Conservation (phyloP, 2,797 vertebrate species). For the Sebastes alutus region DNA sequence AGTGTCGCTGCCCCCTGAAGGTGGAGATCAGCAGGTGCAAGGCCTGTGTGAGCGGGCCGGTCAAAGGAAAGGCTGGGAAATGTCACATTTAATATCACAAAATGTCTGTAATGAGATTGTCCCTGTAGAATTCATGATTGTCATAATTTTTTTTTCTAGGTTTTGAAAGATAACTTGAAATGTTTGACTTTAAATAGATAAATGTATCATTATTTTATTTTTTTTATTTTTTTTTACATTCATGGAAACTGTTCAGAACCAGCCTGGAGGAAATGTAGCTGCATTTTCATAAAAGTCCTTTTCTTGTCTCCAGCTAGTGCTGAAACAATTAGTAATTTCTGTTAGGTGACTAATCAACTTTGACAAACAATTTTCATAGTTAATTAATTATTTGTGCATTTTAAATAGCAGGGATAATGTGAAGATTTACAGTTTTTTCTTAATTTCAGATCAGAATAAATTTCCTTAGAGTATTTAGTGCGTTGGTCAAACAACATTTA, state of each 20-base stretch:
- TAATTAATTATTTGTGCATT: background rate
- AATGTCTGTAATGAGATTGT: background rate
- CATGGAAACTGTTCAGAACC: background rate
- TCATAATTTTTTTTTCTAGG: background rate
- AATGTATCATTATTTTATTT: background rate
- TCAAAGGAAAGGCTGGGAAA: background rate
- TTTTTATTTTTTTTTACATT: background rate
- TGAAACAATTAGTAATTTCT: background rate
- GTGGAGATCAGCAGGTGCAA: conserved; percentile 45
- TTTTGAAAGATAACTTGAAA: background rate
- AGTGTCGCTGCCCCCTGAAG: conserved; percentile 79
- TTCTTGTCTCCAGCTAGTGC: background rate
- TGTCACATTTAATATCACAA: background rate
- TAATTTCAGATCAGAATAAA: too few relatives aligned
- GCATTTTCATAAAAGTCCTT: background rate
- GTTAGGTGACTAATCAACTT: too few relatives aligned
- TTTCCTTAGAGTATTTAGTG: too few relatives aligned
- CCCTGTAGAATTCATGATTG: background rate
- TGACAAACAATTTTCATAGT: background rate
- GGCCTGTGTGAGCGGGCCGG: background rate
- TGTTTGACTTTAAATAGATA: background rate
- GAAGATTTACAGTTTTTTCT: too few relatives aligned
- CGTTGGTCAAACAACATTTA: too few relatives aligned
- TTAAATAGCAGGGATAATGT: too few relatives aligned
- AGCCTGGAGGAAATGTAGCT: background rate